A percentile compares a stretch with the other conserved stretches of the same genome.
Evolutionary conservation across 2,797 vertebrate genomes (phyloP).

Genomic region (Hyperoplus lanceolatus): DNA sequence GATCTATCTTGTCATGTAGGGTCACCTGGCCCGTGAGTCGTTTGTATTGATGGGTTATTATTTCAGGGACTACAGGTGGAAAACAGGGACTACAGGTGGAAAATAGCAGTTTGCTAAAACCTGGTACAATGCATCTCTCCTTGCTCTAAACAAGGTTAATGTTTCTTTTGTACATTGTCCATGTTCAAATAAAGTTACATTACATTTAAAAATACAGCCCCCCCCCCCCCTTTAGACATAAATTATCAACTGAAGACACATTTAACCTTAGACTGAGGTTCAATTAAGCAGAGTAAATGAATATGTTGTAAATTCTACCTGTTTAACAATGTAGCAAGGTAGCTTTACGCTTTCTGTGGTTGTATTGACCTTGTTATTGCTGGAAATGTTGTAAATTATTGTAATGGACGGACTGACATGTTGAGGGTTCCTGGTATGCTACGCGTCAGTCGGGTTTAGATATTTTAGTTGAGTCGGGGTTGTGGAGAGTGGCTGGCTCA

Average conservation of each 20-base stretch:
- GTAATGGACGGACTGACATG: background rate
- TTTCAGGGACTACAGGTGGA: background rate
- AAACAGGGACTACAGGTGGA: too few relatives aligned
- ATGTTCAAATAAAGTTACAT: too few relatives aligned
- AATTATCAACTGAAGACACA: slow-evolving; percentile 3
- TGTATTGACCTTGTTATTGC: background rate
- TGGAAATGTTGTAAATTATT: background rate
- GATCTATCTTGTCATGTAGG: background rate
- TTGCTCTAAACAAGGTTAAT: too few relatives aligned
- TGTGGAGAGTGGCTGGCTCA: too few relatives aligned
- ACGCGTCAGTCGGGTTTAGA: background rate
- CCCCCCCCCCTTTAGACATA: background rate
- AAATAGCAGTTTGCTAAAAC: too few relatives aligned
- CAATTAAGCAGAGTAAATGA: slow-evolving; percentile 7
- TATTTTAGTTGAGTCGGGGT: background rate
- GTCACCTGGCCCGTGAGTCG: background rate
- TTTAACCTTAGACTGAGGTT: background rate
- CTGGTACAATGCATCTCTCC: too few relatives aligned
- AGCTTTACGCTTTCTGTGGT: background rate
- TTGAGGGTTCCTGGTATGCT: background rate
- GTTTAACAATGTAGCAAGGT: background rate
- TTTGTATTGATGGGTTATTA: slow-evolving; percentile 8
- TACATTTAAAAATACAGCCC: background rate
- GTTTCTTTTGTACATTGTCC: too few relatives aligned
- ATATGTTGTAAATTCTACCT: background rate